Conservation (phyloP, 1,140 invertebrate genomes). For the Coelopa frigida region DNA sequence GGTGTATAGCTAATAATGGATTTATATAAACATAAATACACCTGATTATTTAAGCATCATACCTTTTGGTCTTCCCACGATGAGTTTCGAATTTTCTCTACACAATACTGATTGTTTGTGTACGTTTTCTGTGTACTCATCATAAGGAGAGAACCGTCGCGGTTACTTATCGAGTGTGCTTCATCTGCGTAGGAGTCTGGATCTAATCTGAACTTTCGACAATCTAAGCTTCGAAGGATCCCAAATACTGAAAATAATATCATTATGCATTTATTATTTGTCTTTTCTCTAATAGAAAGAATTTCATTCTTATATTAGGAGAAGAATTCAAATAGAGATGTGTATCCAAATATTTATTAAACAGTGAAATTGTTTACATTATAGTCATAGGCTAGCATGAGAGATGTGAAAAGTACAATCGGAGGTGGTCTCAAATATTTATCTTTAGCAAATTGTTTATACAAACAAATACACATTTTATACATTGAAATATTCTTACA, state of each 20-base stretch:
- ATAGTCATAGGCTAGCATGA: not conserved
- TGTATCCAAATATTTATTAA: no score
- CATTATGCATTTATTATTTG: no score
- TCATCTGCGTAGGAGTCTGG: conserved; percentile 29
- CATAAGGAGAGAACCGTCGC: conserved; percentile 27
- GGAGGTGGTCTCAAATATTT: no score
- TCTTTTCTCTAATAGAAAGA: no score
- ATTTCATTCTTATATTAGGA: no score
- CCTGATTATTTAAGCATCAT: conserved; percentile 13
- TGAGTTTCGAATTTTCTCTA: conserved; percentile 27
- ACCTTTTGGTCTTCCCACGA: conserved; percentile 26
- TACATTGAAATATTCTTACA: not conserved
- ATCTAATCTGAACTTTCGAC: conserved; percentile 33
- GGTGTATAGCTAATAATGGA: conserved; percentile 25
- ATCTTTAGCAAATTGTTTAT: no score
- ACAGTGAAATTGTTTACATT: conserved; percentile 1
- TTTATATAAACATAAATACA: not conserved
- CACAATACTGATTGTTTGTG: conserved; percentile 31
- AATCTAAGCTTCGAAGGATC: conserved; percentile 26
- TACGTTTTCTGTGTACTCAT: conserved; percentile 23
- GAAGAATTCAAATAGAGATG: no score
- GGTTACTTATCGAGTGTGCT: conserved; percentile 26
- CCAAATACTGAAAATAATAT: conserved; percentile 27
- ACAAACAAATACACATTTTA: not conserved
- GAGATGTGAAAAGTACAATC: no score